Evolutionary conservation across 1,140 invertebrate genomes (phyloP).

Genomic region (Plectus sambesii): DNA sequence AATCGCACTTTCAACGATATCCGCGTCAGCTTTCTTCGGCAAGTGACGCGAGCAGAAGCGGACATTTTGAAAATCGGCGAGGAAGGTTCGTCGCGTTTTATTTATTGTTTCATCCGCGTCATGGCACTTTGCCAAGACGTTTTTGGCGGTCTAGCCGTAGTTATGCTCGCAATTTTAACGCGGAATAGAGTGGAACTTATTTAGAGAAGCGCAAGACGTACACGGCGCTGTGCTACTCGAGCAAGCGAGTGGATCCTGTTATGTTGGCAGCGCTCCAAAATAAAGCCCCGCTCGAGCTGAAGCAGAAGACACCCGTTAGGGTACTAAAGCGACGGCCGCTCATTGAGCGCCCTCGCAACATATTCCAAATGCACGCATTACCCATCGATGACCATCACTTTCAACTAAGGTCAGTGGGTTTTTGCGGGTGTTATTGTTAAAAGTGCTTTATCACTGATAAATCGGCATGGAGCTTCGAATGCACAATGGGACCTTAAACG

Average conservation of each 20-base stretch:
- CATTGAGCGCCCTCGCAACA: constrained; percentile 32
- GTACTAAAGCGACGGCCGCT: constrained; percentile 41
- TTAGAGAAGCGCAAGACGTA: constrained; percentile 42
- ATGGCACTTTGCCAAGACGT: no score
- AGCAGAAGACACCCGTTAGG: constrained; percentile 40
- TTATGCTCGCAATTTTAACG: no score
- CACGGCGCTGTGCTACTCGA: constrained; percentile 39
- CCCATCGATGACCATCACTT: constrained; percentile 35
- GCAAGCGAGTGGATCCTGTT: constrained; percentile 20
- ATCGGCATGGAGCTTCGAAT: no score
- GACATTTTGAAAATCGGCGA: constrained; percentile 31
- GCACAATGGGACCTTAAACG: no score
- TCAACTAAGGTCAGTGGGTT: constrained; percentile 21
- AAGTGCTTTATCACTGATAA: no score
- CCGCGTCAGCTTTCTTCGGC: constrained; percentile 21
- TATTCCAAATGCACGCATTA: constrained; percentile 28
- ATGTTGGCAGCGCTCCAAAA: constrained; percentile 20
- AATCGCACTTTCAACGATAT: constrained; percentile 22
- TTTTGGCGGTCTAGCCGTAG: no score
- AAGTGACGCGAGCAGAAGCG: constrained; percentile 28
- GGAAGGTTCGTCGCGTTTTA: no score
- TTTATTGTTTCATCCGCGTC: no score
- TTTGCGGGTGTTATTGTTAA: no score
- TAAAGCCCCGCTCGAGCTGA: constrained; percentile 30
- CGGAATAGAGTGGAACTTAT: no score